These are phyloP conservation scores for Sebastes cheni DNA, from an alignment of 2,797 vertebrate genomes.

Conservation along the genomic window DNA sequence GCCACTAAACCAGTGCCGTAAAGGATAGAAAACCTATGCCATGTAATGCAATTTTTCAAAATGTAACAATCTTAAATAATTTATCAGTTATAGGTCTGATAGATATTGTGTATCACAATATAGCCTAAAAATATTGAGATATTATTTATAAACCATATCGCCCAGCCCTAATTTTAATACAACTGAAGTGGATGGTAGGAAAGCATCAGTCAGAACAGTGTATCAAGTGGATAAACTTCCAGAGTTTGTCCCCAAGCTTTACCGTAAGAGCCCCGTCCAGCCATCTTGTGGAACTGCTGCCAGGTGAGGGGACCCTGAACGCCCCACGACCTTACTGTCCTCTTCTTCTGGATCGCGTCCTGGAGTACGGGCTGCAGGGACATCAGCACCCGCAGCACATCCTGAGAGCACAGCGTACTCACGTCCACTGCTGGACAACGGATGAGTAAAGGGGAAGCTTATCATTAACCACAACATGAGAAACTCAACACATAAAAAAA, in stretches of 20 bases:
- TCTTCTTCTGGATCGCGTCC: constrained; percentile 98
- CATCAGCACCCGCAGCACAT: constrained; percentile 95
- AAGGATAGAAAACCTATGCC: no score
- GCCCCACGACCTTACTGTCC: constrained; percentile 96
- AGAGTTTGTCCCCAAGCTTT: constrained; percentile 48
- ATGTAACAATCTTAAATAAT: no score
- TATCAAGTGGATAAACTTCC: background rate
- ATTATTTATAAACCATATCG: no score
- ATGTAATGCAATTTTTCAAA: no score
- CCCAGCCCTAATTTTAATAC: background rate
- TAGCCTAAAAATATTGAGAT: no score
- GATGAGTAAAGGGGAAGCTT: background rate
- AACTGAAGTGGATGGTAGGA: background rate
- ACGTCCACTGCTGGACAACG: constrained; percentile 85
- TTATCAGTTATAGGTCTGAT: no score
- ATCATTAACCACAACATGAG: constrained; percentile 1
- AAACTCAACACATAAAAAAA: background rate
- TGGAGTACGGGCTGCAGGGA: constrained; percentile 97
- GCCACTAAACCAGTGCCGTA: no score
- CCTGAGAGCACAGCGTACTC: constrained; percentile 96
- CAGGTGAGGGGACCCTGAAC: constrained; percentile 98
- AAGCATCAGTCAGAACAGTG: background rate
- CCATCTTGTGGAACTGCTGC: constrained; percentile 99
- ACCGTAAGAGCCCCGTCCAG: constrained; percentile 98
- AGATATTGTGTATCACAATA: no score